These are phyloP conservation scores for Darevskia mixta DNA, from an alignment of 2,797 vertebrate species.

Conservation along the genomic window DNA sequence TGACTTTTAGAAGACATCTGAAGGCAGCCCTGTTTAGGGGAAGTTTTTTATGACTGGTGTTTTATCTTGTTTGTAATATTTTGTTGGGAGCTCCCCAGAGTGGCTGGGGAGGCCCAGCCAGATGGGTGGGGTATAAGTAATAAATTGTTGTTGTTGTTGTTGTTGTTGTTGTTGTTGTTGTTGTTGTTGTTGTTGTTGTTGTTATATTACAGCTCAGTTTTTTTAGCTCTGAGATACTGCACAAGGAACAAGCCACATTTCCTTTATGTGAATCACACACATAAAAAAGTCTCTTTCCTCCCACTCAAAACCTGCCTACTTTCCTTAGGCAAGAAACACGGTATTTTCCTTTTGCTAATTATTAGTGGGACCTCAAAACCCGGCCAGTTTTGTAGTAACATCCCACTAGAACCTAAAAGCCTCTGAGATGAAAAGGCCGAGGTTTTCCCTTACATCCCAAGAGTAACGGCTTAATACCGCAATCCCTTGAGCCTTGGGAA, in stretches of 20 bases:
- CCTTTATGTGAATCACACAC: neutral
- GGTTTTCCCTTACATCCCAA: neutral
- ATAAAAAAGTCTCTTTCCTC: neutral
- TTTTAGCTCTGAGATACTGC: neutral
- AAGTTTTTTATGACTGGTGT: no score
- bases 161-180: no score
- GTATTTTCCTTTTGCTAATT: neutral
- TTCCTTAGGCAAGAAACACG: neutral
- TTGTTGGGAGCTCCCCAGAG: no score
- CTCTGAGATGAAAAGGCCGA: neutral
- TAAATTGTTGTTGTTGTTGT: no score
- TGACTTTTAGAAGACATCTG: no score
- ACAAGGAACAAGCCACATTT: neutral
- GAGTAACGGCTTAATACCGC: neutral
- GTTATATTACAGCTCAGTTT: no score
- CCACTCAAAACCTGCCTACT: neutral
- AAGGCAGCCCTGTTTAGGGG: no score
- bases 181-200: no score
- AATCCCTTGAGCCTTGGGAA: neutral
- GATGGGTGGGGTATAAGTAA: no score
- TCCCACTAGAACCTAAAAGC: conserved; percentile 7
- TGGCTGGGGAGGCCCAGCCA: no score
- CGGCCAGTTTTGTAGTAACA: neutral
- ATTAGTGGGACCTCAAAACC: neutral
- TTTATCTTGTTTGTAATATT: no score